Conservation (phyloP, 2,113 vertebrate species). For the Larimichthys polyactis region DNA sequence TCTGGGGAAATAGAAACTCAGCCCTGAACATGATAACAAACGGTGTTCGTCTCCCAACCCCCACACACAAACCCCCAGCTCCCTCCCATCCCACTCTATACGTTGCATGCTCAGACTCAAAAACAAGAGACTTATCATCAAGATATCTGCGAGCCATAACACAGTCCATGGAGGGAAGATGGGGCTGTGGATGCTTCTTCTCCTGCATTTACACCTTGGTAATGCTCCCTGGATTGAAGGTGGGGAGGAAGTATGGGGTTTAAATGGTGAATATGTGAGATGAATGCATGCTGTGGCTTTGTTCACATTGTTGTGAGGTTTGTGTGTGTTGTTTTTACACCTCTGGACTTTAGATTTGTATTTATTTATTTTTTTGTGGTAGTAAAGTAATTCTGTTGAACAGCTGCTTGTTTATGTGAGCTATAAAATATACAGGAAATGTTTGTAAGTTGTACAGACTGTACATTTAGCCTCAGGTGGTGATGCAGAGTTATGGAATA, state of each 20-base stretch:
- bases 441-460: neutral
- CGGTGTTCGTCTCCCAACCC: neutral
- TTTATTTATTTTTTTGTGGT: neutral
- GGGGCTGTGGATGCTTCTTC: slow-evolving; percentile 40
- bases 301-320: neutral
- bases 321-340: neutral
- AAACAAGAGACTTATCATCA: neutral
- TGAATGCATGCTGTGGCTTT: neutral
- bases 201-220: slow-evolving; percentile 58
- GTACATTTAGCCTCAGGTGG: neutral
- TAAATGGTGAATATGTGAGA: neutral
- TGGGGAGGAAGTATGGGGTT: neutral
- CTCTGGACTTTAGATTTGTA: neutral
- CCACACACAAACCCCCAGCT: neutral
- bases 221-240: slow-evolving; percentile 30
- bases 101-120: slow-evolving; percentile 1
- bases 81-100: slow-evolving; percentile 25
- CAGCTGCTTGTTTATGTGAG: no score
- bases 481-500: neutral
- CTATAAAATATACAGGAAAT: neutral
- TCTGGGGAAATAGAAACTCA: slow-evolving; percentile 80
- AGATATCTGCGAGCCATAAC: neutral
- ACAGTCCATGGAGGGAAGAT: slow-evolving; percentile 35
- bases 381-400: neutral
- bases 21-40: neutral